Evolutionary conservation across 2,888 invertebrate species (phyloP).

Genomic region (Caenorhabditis zanzibari): DNA sequence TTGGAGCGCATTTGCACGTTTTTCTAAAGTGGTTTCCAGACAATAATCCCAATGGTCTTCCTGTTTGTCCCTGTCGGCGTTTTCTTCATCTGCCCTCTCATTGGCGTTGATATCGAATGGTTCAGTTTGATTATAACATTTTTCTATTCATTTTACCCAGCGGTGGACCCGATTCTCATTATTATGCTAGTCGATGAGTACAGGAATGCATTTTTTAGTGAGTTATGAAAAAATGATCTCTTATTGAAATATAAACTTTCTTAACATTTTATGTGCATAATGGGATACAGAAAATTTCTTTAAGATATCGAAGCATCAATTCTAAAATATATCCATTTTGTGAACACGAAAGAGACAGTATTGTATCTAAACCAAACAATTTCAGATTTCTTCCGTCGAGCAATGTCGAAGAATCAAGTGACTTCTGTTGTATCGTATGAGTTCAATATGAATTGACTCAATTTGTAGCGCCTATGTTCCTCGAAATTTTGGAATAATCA

Average conservation of each 20-base stretch:
- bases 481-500: no score
- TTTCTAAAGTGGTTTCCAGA: no score
- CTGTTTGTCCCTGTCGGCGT: conserved; percentile 39
- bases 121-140: conserved; percentile 20
- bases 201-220: conserved; percentile 17
- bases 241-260: no score
- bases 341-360: no score
- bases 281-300: no score
- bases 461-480: not conserved
- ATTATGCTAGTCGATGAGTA: conserved; percentile 35
- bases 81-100: conserved; percentile 7
- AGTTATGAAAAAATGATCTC: not conserved
- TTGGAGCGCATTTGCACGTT: no score
- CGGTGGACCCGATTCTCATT: conserved; percentile 43
- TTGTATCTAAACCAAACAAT: not conserved
- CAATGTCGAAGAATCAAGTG: conserved; percentile 5
- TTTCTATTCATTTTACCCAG: conserved; percentile 50
- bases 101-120: conserved; percentile 11
- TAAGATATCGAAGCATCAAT: no score
- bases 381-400: conserved; percentile 26
- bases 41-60: conserved; percentile 40
- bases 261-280: no score
- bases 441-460: not conserved
- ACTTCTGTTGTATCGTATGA: not conserved
- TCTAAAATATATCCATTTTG: no score